Evolutionary conservation across 2,797 vertebrate species (phyloP), one percentile per base, ranked within the genome.

Genomic region (Lemur catta): DNA sequence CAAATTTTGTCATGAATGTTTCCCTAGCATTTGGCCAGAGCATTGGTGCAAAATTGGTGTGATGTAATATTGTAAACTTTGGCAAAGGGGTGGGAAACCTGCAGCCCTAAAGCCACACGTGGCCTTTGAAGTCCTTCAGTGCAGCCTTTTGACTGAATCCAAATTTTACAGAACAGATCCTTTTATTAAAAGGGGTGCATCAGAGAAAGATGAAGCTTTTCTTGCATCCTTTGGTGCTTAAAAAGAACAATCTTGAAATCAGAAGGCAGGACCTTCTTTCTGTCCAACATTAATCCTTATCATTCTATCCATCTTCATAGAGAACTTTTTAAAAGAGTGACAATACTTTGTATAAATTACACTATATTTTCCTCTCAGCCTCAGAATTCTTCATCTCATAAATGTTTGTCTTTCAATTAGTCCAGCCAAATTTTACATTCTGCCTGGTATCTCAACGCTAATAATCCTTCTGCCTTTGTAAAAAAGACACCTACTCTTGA

Each of bases 1-100:
- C 15, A 87, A 67, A 52, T 88, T 41, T 74, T 96, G 84, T 96
- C 84, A 33, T 59, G 78, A 59, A 76, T 46, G 7, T 95, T 93
- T 93, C 69, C 76, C 59, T 94, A 61, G 75, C 88, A 55, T 88
- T 86, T 88, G 43, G 24, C 81, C 92, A 97, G 24, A 59, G 26
- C 5, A 93, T 0, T 92, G 46, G 95, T 89, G 63, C 61, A 93
- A 97, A 97, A 94, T 50, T 89, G 2, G 4, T 87, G n/a, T 96
- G 95, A 69, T 84, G 48, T 61, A 94, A 89, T 65, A 63, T 12
- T 92, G 48, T 28, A 84, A 96, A 91, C n/a, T 90, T 78, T 80
- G 59, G 26, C 59, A 86, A 94, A 61, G 65, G 1, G 80, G 26
- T 72, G 55, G 22, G 9, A 22, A 57, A 59, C 57, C 57, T 28